Evolutionary conservation across 2,113 vertebrate genomes (phyloP), one percentile per base, ranked within the genome.

Genomic region (Sapayoa aenigma): DNA sequence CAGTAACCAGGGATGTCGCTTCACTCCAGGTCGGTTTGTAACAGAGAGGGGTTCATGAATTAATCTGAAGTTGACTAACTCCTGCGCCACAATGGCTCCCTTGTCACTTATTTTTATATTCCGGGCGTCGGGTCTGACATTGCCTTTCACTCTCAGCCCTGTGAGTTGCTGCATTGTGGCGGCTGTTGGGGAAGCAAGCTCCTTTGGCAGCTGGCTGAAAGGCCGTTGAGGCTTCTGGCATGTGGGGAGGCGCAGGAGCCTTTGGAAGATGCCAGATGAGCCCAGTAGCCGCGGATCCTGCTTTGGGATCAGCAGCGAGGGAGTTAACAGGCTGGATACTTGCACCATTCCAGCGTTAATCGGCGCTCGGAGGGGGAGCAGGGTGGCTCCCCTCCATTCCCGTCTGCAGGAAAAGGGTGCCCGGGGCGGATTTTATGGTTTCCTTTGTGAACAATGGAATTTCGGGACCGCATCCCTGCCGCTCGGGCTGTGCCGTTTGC

Each of bases 111-210:
- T 77, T 94, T 96, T 95, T 76, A 88, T 95, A 96, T 96, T 95
- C 96, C 44, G 47, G 94, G 94, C 87, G 77, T 77, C 75, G 87
- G 96, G 89, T 94, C 89, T 74, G 95, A 84, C 91, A 85, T 76
- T 95, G 95, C 95, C 74, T 87, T 94, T 96, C 90, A 73, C 82
- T 89, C 77, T 30, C 84, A 68, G 90, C 79, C 78, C 87, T 93
- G 84, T 96, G 94, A 97, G 95, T 94, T 95, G 95, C 95, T 90
- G 94, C 96, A 96, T 96, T 97, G 96, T 97, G 87, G 95, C 0
- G n/a, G 92, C 92, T 86, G 85, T 79, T 77, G 95, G 93, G 95
- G 95, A 96, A 96, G 87, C 92, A 86, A 52, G 76, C 85, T 91
- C 90, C 85, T 76, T 86, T 97, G 94, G 94, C 96, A 97, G 93